Evolutionary conservation across 1,140 invertebrate species (phyloP).

Genomic region (Papilio aristodemus): DNA sequence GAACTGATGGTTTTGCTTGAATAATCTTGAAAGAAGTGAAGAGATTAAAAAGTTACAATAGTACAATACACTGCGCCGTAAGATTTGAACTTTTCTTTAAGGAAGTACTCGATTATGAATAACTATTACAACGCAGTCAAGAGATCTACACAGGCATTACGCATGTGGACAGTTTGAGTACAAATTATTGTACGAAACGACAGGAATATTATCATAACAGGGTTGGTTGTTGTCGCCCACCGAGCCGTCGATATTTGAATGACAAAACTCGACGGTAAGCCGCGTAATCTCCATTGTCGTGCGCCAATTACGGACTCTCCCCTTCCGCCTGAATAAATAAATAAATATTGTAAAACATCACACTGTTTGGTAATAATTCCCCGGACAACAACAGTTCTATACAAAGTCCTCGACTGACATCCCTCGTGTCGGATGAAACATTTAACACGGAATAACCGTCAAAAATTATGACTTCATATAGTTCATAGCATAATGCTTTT

Average conservation of each 20-base stretch:
- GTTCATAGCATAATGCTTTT: no score
- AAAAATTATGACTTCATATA: background rate
- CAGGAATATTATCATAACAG: slow-evolving; percentile 75
- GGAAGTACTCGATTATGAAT: slow-evolving; percentile 45
- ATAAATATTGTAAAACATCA: slow-evolving; percentile 67
- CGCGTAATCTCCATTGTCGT: slow-evolving; percentile 74
- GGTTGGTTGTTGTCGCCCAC: slow-evolving; percentile 65
- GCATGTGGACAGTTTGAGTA: slow-evolving; percentile 50
- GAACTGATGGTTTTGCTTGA: background rate
- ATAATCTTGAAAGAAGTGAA: background rate
- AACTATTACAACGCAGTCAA: slow-evolving; percentile 47
- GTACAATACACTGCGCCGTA: slow-evolving; percentile 14
- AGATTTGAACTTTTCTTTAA: slow-evolving; percentile 20
- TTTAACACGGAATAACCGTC: background rate
- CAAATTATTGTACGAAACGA: slow-evolving; percentile 67
- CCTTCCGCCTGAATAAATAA: slow-evolving; percentile 76
- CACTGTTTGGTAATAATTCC: slow-evolving; percentile 46
- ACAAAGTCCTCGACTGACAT: background rate
- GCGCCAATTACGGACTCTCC: slow-evolving; percentile 74
- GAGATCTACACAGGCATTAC: background rate
- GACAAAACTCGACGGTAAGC: slow-evolving; percentile 71
- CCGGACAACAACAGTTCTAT: slow-evolving; percentile 4
- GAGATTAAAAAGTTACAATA: slow-evolving; percentile 18
- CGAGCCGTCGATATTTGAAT: slow-evolving; percentile 69
- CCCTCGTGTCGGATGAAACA: background rate